These are phyloP conservation scores for Delphinapterus leucas DNA, from an alignment of 2,113 vertebrate species.

Conservation along the genomic window DNA sequence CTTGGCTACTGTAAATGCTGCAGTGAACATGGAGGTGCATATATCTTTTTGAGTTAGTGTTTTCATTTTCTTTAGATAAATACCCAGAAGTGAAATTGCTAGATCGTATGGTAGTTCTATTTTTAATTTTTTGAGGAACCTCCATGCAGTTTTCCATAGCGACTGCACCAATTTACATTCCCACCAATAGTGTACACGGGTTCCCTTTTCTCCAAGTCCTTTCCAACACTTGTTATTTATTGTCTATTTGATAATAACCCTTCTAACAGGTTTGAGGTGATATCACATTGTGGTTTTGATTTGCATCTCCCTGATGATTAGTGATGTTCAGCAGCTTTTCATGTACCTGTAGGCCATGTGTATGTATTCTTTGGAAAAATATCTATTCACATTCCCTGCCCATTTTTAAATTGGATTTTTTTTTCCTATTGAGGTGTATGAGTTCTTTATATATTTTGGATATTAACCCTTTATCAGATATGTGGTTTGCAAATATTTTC, in stretches of 20 bases:
- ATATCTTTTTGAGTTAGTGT: background rate
- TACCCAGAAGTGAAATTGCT: background rate
- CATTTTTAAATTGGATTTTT: background rate
- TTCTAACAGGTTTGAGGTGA: background rate
- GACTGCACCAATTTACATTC: background rate
- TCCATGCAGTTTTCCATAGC: background rate
- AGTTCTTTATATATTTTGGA: too few species aligned
- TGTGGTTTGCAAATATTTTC: too few species aligned
- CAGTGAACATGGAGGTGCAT: background rate
- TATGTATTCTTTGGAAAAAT: background rate
- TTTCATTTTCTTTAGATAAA: background rate
- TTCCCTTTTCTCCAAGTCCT: background rate
- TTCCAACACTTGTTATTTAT: background rate
- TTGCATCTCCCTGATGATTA: background rate
- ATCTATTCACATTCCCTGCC: background rate
- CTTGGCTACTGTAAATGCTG: background rate
- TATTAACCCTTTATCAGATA: too few species aligned
- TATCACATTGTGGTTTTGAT: background rate
- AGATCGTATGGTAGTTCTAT: background rate
- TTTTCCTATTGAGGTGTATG: too few species aligned
- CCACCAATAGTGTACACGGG: background rate
- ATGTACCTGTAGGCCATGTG: background rate
- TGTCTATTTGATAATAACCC: background rate
- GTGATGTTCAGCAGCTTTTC: background rate
- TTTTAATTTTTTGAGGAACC: background rate